Base-by-base conservation (phyloP, 2,888 invertebrate species). In the Malachius bipustulatus region DNA sequence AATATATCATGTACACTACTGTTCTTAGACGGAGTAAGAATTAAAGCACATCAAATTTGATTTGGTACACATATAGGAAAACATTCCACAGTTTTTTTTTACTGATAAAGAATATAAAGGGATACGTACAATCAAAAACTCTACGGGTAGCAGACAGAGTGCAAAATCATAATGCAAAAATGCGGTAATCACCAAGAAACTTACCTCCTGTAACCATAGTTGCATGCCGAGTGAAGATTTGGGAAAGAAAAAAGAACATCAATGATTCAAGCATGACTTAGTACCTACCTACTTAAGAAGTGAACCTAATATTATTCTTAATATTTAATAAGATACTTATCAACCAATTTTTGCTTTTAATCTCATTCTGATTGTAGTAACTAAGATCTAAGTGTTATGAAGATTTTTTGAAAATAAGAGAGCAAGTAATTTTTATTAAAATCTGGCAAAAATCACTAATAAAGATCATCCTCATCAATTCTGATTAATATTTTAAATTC, bases 121-220 rank as follows among this genome's bases (percentile, higher is more conserved):
- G 24, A n/a, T 19, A n/a, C 24, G 6, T 8, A 19, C n/a, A n/a
- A 8, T 19, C 6, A 8, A 6, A 8, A 19, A 6, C n/a, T 19
- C 24, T 8, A 8, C 24, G 24, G 6, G 6, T n/a, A 6, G 6
- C 24, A 6, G 6, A 19, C n/a, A 19, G 24, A 19, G 24, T 19
- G 24, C 24, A 19, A 8, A 19, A 19, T 8, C n/a, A 19, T n/a
- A 8, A 19, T 8, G 24, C n/a, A 19, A 19, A 19, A 8, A 19
- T 19, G 24, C 6, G n/a, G n/a, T n/a, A 8, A 19, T n/a, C 24
- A 48, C 41, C 45, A 47, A 52, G 43, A 43, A 45, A 62, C 62
- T 62, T 60, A 62, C 62, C 62, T 62, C 62, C 62, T 62, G 56
- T 47, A 51, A 51, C 48, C 56, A 54, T 56, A n/a, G n/a, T n/a